These are phyloP conservation scores for Altica lythri DNA, from an alignment of 2,888 invertebrate species.

Conservation along the genomic window DNA sequence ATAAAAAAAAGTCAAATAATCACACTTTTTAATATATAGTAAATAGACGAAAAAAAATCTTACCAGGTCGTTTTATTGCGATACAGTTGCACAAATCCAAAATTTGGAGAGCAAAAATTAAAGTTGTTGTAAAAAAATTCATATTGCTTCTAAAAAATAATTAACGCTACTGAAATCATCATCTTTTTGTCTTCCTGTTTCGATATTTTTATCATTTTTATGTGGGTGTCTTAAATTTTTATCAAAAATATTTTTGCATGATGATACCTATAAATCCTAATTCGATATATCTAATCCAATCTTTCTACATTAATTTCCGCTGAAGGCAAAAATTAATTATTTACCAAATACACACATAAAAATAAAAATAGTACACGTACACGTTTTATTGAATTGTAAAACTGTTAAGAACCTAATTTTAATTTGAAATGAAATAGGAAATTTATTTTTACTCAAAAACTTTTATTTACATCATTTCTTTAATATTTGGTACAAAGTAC, in stretches of 20 bases:
- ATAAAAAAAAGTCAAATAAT: constrained; percentile 15
- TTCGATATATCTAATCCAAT: too few species aligned
- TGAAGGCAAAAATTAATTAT: neutral
- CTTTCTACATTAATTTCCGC: too few species aligned
- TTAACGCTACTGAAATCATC: neutral
- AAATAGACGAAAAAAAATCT: too few species aligned
- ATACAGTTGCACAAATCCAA: constrained; percentile 16
- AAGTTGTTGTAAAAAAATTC: constrained; percentile 13
- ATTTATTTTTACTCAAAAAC: too few species aligned
- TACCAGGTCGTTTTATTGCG: constrained; percentile 26
- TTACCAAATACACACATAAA: neutral
- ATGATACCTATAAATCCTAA: neutral
- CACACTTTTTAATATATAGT: too few species aligned
- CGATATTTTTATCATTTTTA: constrained; percentile 8
- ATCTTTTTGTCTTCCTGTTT: constrained; percentile 19
- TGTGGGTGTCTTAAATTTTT: constrained; percentile 8
- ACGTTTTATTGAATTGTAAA: too few species aligned
- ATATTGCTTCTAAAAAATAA: constrained; percentile 19
- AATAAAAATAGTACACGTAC: neutral
- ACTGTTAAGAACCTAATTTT: too few species aligned
- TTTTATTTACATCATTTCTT: too few species aligned
- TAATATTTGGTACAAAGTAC: too few species aligned
- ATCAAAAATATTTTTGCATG: neutral
- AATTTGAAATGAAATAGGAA: too few species aligned
- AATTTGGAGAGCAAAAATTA: constrained; percentile 18